phyloP scores from a whole-genome alignment of 1,140 invertebrate species.

The Drosophila miranda region DNA sequence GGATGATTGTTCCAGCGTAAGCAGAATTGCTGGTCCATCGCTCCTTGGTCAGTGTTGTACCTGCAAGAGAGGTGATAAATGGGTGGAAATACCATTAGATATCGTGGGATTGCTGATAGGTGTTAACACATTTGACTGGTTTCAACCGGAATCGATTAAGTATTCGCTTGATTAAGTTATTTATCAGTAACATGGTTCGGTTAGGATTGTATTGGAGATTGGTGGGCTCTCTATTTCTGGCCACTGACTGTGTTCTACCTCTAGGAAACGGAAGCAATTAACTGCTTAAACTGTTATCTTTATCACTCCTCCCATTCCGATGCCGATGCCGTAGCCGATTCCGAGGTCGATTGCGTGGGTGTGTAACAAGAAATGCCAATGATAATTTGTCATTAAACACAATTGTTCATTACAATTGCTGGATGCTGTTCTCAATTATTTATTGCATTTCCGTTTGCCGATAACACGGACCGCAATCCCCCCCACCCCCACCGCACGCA shows the following conservation, averaged over 20 bases:
- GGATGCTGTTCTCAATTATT: slow-evolving; percentile 53
- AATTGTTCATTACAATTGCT: slow-evolving; percentile 57
- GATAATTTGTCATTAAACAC: slow-evolving; percentile 64
- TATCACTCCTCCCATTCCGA: slow-evolving; percentile 15
- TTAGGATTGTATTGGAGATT: too few species aligned
- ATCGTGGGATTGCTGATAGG: too few species aligned
- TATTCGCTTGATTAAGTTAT: too few species aligned
- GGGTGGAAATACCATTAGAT: too few species aligned
- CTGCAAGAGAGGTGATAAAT: slow-evolving; percentile 36
- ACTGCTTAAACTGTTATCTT: slow-evolving; percentile 31
- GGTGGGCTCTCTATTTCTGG: slow-evolving; percentile 4
- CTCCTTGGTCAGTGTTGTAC: slow-evolving; percentile 83
- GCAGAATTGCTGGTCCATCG: slow-evolving; percentile 97
- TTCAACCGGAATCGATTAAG: too few species aligned
- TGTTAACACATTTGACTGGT: not conserved
- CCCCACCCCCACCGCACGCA: slow-evolving; percentile 2
- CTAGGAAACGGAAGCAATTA: slow-evolving; percentile 40
- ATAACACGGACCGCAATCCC: slow-evolving; percentile 29
- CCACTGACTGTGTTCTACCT: not conserved
- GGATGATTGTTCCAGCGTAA: slow-evolving; percentile 97
- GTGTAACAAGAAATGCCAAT: slow-evolving; percentile 47
- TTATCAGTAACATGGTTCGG: too few species aligned
- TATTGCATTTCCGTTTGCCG: slow-evolving; percentile 68
- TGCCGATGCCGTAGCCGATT: not conserved
- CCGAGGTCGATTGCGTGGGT: not conserved